Base-by-base conservation (phyloP, 2,888 invertebrate genomes). In the Hirudinaria manillensis region DNA sequence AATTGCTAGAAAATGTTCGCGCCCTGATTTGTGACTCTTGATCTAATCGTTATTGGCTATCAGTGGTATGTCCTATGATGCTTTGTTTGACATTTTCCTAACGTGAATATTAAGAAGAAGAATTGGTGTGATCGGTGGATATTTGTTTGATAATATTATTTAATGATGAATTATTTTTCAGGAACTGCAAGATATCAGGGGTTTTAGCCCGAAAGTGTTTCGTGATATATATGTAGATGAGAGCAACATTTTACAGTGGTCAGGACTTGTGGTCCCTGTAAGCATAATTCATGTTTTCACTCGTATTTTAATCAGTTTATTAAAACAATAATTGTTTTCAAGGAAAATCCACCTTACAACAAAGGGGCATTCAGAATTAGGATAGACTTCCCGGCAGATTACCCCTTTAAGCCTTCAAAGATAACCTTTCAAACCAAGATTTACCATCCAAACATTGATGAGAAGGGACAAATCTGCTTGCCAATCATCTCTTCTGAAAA, bases 331-430 rank as follows among this genome's bases (percentile, higher is more conserved):
- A 21, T 61, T 61, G 24, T 61, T 61, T 7, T 27, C 6, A 36
- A 95, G 93, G 96, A 97, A 82, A 93, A 93, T 87, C 91, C 94
- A 80, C 97, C 98, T 1, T 99, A 96, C 88, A 97, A 95, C 86
- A 98, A 96, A 89, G 98, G 98, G 81, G 98, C 98, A 80, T 99
- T 99, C 88, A 91, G 92, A 84, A 95, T 99, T 86, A 94, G 95
- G 87, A 95, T 99, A 79, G 93, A 93, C 85, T 99, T 97, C 86
- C 99, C 99, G 75, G 95, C 98, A 76, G 99, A 99, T 85, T 99
- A 99, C 87, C 99, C 99, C 3, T 99, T 99, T 86, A 99, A 99
- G 87, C 99, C 99, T 78, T 98, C 98, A 80, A 96, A 96, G 89
- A 94, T 99, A 84, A 93, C 92, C 85, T 99, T 99, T 87, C 94